phyloP scores from a whole-genome alignment of 2,888 invertebrate species.

The Candidula unifasciata region DNA sequence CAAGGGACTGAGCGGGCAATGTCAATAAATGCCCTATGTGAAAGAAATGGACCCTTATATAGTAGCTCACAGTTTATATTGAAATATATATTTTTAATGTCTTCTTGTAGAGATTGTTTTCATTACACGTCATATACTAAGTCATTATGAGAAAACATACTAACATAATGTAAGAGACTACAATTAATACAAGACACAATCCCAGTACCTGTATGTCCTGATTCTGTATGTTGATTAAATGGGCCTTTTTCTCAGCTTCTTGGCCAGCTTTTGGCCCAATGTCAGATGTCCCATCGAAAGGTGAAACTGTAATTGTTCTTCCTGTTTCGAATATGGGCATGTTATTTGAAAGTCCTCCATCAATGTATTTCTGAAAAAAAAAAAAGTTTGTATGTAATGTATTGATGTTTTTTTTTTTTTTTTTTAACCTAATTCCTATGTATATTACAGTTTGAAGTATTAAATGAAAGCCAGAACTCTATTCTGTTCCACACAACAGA shows the following conservation, averaged over 20 bases:
- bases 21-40: too few relatives aligned
- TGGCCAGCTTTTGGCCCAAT: conserved; percentile 85
- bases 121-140: too few relatives aligned
- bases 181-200: too few relatives aligned
- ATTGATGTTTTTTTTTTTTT: neutral
- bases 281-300: conserved; percentile 96
- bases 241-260: conserved; percentile 55
- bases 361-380: conserved; percentile 84
- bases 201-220: conserved; percentile 70
- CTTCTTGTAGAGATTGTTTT: too few relatives aligned
- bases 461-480: neutral
- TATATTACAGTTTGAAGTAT: neutral
- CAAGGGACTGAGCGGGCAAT: too few relatives aligned
- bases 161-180: too few relatives aligned
- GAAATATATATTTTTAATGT: too few relatives aligned
- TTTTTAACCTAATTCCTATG: neutral
- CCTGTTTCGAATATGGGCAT: conserved; percentile 87
- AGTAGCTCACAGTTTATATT: too few relatives aligned
- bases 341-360: conserved; percentile 97
- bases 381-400: neutral
- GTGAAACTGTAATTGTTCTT: conserved; percentile 92
- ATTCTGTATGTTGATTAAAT: conserved; percentile 60
- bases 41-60: too few relatives aligned
- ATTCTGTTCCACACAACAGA: neutral
- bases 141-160: too few relatives aligned